Percentiles rank a stretch among this genome's conserved stretches.
Conservation (phyloP, 2,113 vertebrate genomes). For the Pristiophorus japonicus region DNA sequence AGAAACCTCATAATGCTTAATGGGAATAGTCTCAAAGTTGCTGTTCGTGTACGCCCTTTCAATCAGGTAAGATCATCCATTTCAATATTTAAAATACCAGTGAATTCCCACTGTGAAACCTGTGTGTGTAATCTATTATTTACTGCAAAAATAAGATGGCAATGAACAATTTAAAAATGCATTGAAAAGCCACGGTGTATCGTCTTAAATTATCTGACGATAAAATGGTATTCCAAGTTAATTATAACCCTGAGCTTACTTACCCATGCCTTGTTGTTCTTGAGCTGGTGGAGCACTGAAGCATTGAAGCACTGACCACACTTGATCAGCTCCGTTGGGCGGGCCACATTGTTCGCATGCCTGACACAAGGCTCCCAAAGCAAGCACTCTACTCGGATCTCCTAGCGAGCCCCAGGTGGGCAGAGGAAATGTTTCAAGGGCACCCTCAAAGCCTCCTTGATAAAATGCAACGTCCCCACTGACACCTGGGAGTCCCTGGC, state of each 20-base stretch:
- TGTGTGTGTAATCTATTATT: neutral
- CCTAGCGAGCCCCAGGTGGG: too few relatives aligned
- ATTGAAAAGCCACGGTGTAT: neutral
- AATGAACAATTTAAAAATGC: neutral
- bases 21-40: slow-evolving; percentile 1
- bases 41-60: slow-evolving; percentile 1
- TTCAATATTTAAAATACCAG: neutral
- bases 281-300: too few relatives aligned
- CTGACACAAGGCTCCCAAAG: too few relatives aligned
- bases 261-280: too few relatives aligned
- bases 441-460: too few relatives aligned
- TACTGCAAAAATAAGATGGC: neutral
- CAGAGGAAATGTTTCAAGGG: too few relatives aligned
- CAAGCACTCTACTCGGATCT: too few relatives aligned
- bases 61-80: slow-evolving; percentile 21
- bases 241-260: neutral
- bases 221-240: neutral
- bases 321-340: too few relatives aligned
- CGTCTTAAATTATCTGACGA: neutral
- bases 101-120: neutral
- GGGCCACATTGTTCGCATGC: too few relatives aligned
- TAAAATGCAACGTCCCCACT: too few relatives aligned
- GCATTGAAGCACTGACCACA: too few relatives aligned
- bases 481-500: too few relatives aligned
- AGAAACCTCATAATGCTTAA: neutral